Conservation (phyloP, 2,888 invertebrate species). For the Escarpia spicata region DNA sequence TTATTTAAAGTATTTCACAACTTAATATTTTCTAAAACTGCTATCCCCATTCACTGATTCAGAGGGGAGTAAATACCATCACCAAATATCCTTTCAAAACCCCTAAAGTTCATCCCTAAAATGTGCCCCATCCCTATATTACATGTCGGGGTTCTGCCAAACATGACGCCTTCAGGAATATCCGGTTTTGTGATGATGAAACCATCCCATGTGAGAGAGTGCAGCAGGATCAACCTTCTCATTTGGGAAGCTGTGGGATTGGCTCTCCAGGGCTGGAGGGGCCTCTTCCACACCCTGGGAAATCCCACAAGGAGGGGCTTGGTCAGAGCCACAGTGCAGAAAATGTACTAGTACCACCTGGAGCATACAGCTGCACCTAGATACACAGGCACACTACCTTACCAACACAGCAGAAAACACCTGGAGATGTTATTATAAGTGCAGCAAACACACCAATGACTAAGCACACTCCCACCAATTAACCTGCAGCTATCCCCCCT, state of each 20-base stretch:
- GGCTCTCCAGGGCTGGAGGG: not conserved
- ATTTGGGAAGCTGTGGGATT: not conserved
- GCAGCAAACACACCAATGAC: not conserved
- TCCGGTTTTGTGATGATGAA: not conserved
- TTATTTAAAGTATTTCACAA: too few species aligned
- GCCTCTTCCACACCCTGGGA: not conserved
- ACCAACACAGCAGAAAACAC: not conserved
- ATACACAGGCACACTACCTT: not conserved
- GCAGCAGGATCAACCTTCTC: not conserved
- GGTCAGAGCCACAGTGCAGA: not conserved
- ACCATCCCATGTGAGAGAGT: not conserved
- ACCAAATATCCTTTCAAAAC: not conserved
- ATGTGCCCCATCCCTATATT: not conserved
- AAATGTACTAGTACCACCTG: not conserved
- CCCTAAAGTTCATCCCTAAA: not conserved
- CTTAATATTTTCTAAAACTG: not conserved
- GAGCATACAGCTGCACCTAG: not conserved
- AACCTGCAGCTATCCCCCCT: not conserved
- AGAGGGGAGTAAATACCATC: not conserved
- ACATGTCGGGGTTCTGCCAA: not conserved
- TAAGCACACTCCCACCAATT: not conserved
- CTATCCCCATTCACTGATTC: not conserved
- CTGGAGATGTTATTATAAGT: not conserved
- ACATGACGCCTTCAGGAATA: not conserved
- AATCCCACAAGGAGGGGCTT: not conserved